Evolutionary conservation across 2,113 vertebrate species (phyloP).

Genomic region (Litocranius walleri): DNA sequence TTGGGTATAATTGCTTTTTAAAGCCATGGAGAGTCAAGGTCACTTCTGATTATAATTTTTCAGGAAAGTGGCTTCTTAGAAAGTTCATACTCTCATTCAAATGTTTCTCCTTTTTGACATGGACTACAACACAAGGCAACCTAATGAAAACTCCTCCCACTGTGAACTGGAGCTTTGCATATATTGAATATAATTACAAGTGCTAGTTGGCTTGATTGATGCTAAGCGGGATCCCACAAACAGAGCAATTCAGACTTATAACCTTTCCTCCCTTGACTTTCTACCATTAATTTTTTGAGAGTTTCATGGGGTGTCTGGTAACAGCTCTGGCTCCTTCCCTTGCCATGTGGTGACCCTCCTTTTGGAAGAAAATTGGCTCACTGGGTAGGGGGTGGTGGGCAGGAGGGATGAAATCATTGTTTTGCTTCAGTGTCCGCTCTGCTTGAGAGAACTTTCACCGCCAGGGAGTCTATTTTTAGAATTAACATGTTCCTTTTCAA

Average conservation of each 20-base stretch:
- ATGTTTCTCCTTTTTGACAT: not conserved
- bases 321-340: not conserved
- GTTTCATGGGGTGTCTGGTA: not conserved
- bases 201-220: not conserved
- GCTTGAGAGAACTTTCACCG: constrained; percentile 26
- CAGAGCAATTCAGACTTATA: not conserved
- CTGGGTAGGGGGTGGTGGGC: not conserved
- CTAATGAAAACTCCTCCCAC: not conserved
- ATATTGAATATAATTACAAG: not conserved
- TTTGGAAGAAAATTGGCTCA: constrained; percentile 1
- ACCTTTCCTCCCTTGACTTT: not conserved
- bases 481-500: constrained; percentile 52
- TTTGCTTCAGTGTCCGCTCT: not conserved
- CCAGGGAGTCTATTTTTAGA: constrained; percentile 64
- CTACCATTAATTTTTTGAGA: not conserved
- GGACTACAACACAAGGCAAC: not conserved
- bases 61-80: not conserved
- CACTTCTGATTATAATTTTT: not conserved
- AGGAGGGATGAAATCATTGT: constrained; percentile 1
- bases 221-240: not conserved
- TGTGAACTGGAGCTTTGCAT: not conserved
- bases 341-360: not conserved
- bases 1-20: not conserved
- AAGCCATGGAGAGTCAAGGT: not conserved
- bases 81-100: not conserved